Conservation (phyloP, 2,113 vertebrate genomes). For the Phalacrocorax aristotelis region DNA sequence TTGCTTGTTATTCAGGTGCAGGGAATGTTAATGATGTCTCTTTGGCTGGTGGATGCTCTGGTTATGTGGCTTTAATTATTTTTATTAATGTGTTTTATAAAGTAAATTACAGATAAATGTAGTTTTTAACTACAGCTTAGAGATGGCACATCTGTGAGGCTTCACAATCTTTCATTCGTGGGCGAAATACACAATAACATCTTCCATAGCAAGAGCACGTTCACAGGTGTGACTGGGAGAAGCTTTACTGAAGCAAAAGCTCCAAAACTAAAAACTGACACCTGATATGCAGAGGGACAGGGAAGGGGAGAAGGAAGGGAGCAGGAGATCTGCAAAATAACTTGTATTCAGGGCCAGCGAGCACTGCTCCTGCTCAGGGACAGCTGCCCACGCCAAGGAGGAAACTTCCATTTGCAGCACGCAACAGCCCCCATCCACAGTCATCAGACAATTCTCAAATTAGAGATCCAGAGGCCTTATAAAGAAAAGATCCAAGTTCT, state of each 20-base stretch:
- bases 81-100: slow-evolving; percentile 56
- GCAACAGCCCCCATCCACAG: not conserved
- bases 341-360: not conserved
- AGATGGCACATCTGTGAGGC: not conserved
- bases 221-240: not conserved
- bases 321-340: not conserved
- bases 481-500: not conserved
- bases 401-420: not conserved
- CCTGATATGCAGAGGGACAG: not conserved
- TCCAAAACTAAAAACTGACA: not conserved
- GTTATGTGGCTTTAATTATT: slow-evolving; percentile 55
- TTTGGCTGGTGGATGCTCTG: slow-evolving; percentile 45
- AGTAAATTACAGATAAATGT: slow-evolving; percentile 48
- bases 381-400: not conserved
- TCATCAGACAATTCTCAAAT: not conserved
- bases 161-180: not conserved
- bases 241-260: not conserved
- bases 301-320: not conserved
- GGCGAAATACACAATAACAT: not conserved
- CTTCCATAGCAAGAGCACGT: not conserved
- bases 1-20: slow-evolving; percentile 68
- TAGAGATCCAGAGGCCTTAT: not conserved
- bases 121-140: slow-evolving; percentile 18
- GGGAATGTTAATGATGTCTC: slow-evolving; percentile 69
- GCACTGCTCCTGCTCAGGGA: not conserved